A percentile compares a stretch with the other conserved stretches of the same genome.
Evolutionary conservation across 2,888 invertebrate genomes (phyloP).

Genomic region (Heliconius hortense): DNA sequence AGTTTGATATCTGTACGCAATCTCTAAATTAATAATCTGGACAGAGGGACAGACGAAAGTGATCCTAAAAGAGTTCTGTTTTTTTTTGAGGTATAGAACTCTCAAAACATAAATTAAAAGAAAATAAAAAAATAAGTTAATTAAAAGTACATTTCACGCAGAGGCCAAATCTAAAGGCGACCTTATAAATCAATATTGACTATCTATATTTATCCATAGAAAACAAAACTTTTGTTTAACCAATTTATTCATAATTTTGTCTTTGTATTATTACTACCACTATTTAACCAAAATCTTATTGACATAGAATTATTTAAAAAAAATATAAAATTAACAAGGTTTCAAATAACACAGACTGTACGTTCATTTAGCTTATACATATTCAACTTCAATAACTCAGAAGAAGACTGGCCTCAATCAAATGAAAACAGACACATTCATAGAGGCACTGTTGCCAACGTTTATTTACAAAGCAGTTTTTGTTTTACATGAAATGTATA

Average conservation of each 20-base stretch:
- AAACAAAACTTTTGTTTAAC: background rate
- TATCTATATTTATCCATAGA: background rate
- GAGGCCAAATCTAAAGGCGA: no score
- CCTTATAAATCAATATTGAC: no score
- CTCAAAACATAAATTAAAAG: no score
- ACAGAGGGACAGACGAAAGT: no score
- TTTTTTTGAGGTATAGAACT: no score
- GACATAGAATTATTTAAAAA: background rate
- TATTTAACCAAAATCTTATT: background rate
- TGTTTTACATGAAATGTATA: conserved; percentile 8
- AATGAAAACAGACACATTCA: conserved; percentile 17
- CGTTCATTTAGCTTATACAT: background rate
- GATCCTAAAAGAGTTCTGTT: no score
- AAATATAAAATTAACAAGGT: background rate
- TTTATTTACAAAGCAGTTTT: background rate
- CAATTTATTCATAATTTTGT: background rate
- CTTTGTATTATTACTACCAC: background rate
- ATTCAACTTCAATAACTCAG: conserved; percentile 9
- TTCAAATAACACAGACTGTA: background rate
- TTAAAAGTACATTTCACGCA: no score
- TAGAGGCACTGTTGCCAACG: background rate
- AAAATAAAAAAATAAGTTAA: no score
- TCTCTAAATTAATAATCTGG: no score
- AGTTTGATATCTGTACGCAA: no score
- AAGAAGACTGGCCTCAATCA: conserved; percentile 17